Conservation (phyloP, 2,797 vertebrate species). For the Betta splendens region DNA sequence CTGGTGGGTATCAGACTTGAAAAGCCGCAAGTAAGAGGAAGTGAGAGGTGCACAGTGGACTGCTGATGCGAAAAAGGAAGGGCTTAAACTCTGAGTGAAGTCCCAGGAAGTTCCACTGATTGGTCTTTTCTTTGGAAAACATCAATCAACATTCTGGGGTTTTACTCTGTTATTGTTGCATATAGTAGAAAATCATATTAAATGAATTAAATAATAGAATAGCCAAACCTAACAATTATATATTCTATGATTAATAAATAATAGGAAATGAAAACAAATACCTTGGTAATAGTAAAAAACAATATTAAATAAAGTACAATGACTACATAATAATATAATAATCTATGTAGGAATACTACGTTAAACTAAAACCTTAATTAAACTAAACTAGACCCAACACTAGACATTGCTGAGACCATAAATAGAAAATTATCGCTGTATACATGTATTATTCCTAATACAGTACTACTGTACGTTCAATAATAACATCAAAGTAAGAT, state of each 20-base stretch:
- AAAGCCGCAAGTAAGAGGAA: conserved; percentile 38
- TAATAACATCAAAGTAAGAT: no score
- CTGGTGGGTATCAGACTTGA: neutral
- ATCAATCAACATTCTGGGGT: neutral
- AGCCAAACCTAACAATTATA: no score
- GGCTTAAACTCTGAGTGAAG: conserved; percentile 25
- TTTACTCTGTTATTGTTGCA: neutral
- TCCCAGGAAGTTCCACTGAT: conserved; percentile 45
- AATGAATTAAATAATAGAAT: neutral
- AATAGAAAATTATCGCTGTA: neutral
- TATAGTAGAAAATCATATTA: neutral
- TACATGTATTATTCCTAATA: no score
- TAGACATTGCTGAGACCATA: neutral
- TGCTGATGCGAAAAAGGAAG: conserved; percentile 7
- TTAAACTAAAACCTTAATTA: no score
- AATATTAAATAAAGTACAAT: no score
- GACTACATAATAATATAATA: no score
- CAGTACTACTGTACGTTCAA: no score
- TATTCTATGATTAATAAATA: neutral
- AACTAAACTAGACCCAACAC: no score
- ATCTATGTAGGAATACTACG: no score
- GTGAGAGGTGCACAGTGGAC: conserved; percentile 20
- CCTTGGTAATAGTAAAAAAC: no score
- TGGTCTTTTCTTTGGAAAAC: conserved; percentile 2
- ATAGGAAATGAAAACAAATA: neutral